These are phyloP conservation scores for Idaea dimidiata DNA, from an alignment of 2,888 invertebrate species.

Conservation along the genomic window DNA sequence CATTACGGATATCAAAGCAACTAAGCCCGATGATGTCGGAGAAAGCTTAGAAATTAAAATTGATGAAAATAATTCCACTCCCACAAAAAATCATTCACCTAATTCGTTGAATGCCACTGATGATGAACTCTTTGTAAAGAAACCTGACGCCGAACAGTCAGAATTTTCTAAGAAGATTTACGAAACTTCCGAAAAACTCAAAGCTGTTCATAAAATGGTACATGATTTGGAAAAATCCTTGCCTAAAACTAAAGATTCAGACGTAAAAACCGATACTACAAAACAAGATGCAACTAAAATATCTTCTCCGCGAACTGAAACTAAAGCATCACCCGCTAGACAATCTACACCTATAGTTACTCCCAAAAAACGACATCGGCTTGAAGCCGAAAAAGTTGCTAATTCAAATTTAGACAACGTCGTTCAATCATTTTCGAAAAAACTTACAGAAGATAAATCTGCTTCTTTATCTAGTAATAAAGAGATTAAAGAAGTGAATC, in stretches of 20 bases:
- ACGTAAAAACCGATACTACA: slow-evolving; percentile 49
- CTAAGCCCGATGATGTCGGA: slow-evolving; percentile 35
- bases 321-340: slow-evolving; percentile 59
- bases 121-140: slow-evolving; percentile 62
- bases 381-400: slow-evolving; percentile 80
- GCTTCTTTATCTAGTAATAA: slow-evolving; percentile 37
- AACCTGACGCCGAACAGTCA: slow-evolving; percentile 67
- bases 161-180: slow-evolving; percentile 75
- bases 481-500: slow-evolving; percentile 57
- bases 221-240: slow-evolving; percentile 70
- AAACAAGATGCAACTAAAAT: slow-evolving; percentile 58
- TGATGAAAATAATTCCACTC: slow-evolving; percentile 41
- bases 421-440: slow-evolving; percentile 74
- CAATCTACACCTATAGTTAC: slow-evolving; percentile 81
- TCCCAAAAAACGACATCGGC: slow-evolving; percentile 87
- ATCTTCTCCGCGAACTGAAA: slow-evolving; percentile 62
- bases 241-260: slow-evolving; percentile 65
- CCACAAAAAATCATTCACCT: slow-evolving; percentile 42
- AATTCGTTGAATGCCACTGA: slow-evolving; percentile 45
- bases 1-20: slow-evolving; percentile 39
- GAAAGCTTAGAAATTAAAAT: slow-evolving; percentile 45
- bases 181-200: slow-evolving; percentile 75
- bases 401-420: slow-evolving; percentile 70
- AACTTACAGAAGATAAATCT: slow-evolving; percentile 68
- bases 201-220: slow-evolving; percentile 74